Conservation (phyloP, 2,797 vertebrate genomes). For the Cryptoprocta ferox region DNA sequence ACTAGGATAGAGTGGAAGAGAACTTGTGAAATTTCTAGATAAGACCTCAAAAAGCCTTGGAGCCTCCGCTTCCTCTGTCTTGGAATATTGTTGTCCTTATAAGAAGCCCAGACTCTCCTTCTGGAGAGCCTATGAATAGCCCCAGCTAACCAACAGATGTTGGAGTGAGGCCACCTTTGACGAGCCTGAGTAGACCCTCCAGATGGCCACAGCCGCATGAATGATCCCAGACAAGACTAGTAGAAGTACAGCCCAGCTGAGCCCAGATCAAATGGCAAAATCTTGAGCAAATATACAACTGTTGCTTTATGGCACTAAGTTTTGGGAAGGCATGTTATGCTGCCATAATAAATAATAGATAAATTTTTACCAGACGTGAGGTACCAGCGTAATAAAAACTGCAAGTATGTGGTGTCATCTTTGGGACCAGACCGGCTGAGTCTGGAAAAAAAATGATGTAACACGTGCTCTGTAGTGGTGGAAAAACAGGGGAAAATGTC, state of each 20-base stretch:
- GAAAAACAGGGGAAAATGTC: neutral
- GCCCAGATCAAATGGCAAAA: neutral
- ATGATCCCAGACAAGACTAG: neutral
- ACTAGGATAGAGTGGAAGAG: neutral
- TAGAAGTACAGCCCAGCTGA: neutral
- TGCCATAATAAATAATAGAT: neutral
- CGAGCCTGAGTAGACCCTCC: neutral
- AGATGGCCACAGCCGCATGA: fast-evolving
- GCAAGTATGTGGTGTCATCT: neutral
- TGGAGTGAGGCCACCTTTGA: neutral
- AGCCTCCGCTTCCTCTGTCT: neutral
- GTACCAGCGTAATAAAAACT: neutral
- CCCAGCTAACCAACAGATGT: neutral
- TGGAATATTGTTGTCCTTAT: neutral
- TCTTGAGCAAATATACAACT: neutral
- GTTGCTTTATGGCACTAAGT: neutral
- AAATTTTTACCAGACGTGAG: neutral
- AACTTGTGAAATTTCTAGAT: neutral
- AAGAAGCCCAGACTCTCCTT: neutral
- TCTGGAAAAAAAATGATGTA: neutral
- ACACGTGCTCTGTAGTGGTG: neutral
- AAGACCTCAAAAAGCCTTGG: neutral
- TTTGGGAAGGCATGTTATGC: neutral
- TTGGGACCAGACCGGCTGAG: neutral
- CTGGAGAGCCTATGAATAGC: neutral